These are phyloP conservation scores for Perdita meconis DNA, from an alignment of 2,888 invertebrate genomes.

Conservation along the genomic window DNA sequence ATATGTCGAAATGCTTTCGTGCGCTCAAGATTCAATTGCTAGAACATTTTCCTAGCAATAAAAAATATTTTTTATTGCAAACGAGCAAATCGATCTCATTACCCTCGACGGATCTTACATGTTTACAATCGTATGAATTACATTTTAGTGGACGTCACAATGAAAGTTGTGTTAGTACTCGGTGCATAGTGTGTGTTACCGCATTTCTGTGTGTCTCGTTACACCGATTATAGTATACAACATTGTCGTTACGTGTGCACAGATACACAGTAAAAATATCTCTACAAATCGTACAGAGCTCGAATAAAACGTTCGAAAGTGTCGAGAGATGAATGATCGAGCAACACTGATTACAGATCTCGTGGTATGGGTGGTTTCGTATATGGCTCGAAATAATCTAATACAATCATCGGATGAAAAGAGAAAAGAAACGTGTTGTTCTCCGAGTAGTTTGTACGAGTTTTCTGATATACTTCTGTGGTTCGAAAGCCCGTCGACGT, in stretches of 20 bases:
- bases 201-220: constrained; percentile 42
- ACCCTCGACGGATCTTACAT: constrained; percentile 57
- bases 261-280: background rate
- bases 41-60: background rate
- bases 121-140: constrained; percentile 70
- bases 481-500: too few species aligned
- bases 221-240: constrained; percentile 53
- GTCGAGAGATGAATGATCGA: background rate
- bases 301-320: constrained; percentile 4
- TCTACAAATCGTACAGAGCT: constrained; percentile 26
- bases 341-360: background rate
- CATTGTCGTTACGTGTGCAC: constrained; percentile 23
- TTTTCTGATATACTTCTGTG: too few species aligned
- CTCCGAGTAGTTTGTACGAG: too few species aligned
- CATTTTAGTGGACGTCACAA: constrained; percentile 75
- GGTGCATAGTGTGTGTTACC: constrained; percentile 64
- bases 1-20: too few species aligned
- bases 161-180: constrained; percentile 70
- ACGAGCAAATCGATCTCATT: background rate
- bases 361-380: too few species aligned
- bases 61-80: too few species aligned
- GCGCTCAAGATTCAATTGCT: too few species aligned
- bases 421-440: too few species aligned
- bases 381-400: too few species aligned
- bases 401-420: too few species aligned